A percentile compares a stretch with the other conserved stretches of the same genome.
These are phyloP conservation scores for Pagetopsis macropterus DNA, from an alignment of 2,797 vertebrate genomes.

Conservation along the genomic window DNA sequence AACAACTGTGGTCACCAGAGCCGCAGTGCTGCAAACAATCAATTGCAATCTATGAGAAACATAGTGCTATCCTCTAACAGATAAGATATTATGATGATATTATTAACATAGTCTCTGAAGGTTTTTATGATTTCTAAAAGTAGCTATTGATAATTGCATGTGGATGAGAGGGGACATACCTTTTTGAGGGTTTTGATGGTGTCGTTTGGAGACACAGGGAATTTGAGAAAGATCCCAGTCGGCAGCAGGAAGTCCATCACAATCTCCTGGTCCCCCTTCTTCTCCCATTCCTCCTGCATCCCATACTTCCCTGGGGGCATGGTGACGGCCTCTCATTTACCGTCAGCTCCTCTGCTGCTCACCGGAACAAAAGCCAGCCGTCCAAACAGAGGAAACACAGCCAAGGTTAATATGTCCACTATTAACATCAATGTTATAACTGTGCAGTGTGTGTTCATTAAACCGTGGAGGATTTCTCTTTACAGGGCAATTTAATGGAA, in stretches of 20 bases:
- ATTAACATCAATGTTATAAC: conserved; percentile 34
- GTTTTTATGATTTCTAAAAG: not conserved
- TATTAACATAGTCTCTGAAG: not conserved
- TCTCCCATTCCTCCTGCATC: conserved; percentile 94
- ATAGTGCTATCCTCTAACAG: conserved; percentile 8
- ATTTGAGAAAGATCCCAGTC: conserved; percentile 94
- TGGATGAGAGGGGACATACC: conserved; percentile 72
- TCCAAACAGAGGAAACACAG: conserved; percentile 50
- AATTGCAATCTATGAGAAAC: conserved; percentile 26
- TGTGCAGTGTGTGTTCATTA: not conserved
- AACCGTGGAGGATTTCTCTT: not conserved
- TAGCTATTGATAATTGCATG: not conserved
- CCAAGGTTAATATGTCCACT: conserved; percentile 57
- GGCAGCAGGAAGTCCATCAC: conserved; percentile 95
- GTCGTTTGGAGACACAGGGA: conserved; percentile 89
- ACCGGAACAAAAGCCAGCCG: conserved; percentile 49
- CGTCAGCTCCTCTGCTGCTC: conserved; percentile 77
- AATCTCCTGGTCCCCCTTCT: conserved; percentile 89
- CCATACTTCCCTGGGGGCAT: conserved; percentile 97
- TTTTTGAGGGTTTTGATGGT: conserved; percentile 94
- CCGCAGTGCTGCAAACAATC: conserved; percentile 24
- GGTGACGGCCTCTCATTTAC: conserved; percentile 86
- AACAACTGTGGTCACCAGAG: conserved; percentile 15
- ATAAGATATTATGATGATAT: not conserved
- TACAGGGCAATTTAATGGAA: not conserved